Conservation (phyloP, 2,797 vertebrate species). For the Esox masquinongy region DNA sequence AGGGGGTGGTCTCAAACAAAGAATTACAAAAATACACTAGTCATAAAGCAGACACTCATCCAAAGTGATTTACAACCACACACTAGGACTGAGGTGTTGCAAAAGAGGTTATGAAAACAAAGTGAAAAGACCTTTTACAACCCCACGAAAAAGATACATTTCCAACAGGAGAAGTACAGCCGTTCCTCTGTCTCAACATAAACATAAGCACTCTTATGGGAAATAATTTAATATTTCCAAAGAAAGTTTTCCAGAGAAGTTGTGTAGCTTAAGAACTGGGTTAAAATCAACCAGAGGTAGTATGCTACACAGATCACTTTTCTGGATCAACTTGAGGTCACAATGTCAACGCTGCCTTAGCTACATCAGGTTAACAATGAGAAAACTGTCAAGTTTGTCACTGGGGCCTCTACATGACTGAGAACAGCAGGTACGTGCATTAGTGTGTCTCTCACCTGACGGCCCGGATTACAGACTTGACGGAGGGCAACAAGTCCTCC, state of each 20-base stretch:
- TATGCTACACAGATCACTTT: no score
- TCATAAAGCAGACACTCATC: no score
- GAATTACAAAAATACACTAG: neutral
- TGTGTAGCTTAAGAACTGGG: conserved; percentile 20
- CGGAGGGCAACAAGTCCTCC: conserved; percentile 91
- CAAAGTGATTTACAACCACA: conserved; percentile 14
- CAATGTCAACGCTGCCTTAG: no score
- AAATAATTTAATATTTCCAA: neutral
- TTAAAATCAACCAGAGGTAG: conserved; percentile 25
- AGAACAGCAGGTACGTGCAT: neutral
- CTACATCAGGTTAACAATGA: neutral
- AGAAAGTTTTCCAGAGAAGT: conserved; percentile 26
- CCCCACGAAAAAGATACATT: neutral
- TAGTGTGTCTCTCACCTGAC: conserved; percentile 82
- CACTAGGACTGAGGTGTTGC: neutral
- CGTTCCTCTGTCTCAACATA: conserved; percentile 8
- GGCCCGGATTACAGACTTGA: conserved; percentile 93
- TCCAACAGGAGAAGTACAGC: neutral
- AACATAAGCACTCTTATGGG: conserved; percentile 15
- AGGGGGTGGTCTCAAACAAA: conserved; percentile 46
- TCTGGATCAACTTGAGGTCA: no score
- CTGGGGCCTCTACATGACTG: neutral
- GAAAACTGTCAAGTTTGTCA: neutral
- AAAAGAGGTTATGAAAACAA: conserved; percentile 5
- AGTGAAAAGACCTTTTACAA: neutral